Conservation (phyloP, 1,140 invertebrate genomes). For the Teleogryllus occipitalis region DNA sequence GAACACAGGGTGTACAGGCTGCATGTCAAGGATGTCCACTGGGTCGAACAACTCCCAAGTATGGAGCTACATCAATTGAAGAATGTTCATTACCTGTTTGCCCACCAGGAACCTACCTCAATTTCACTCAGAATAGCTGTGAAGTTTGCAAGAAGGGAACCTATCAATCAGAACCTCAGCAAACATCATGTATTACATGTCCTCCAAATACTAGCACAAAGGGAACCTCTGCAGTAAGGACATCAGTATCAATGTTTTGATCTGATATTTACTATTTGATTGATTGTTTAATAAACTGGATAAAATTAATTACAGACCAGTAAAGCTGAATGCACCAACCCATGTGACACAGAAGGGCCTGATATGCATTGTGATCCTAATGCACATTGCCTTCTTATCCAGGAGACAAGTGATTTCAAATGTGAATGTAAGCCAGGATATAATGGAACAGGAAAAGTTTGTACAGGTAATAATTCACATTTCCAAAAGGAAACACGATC, state of each 20-base stretch:
- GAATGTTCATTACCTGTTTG: conserved; percentile 89
- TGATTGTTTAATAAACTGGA: conserved; percentile 7
- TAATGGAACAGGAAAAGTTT: conserved; percentile 76
- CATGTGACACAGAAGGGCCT: conserved; percentile 76
- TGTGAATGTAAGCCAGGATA: conserved; percentile 93
- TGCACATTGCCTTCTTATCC: conserved; percentile 78
- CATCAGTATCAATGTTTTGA: not conserved
- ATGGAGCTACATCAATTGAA: conserved; percentile 71
- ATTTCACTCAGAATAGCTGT: conserved; percentile 76
- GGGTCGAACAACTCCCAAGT: conserved; percentile 77
- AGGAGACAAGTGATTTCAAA: conserved; percentile 77
- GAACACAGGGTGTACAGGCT: conserved; percentile 78
- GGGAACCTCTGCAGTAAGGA: conserved; percentile 63
- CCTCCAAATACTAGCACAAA: conserved; percentile 89
- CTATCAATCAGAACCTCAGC: conserved; percentile 86
- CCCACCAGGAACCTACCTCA: conserved; percentile 73
- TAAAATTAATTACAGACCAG: conserved; percentile 47
- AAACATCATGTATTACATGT: conserved; percentile 79
- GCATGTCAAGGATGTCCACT: conserved; percentile 81
- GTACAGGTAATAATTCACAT: conserved; percentile 44
- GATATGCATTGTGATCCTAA: conserved; percentile 80
- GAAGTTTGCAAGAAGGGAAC: conserved; percentile 82
- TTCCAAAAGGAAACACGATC: not conserved
- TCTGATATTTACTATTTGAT: not conserved
- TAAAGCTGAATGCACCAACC: conserved; percentile 81